Evolutionary conservation across 2,888 invertebrate genomes (phyloP).

Genomic region (Amiota minor): DNA sequence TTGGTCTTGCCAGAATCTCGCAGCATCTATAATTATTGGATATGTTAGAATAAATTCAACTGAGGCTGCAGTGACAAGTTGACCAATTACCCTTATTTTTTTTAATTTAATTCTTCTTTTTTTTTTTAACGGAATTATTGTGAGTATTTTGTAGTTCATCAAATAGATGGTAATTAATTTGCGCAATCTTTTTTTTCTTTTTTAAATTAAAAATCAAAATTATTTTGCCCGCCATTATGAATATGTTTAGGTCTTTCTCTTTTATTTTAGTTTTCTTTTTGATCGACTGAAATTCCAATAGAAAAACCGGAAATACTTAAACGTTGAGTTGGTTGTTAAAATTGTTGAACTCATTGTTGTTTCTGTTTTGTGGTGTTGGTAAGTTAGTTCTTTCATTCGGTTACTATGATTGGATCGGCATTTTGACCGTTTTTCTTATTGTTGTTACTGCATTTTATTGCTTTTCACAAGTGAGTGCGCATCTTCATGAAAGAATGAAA

Average conservation of each 20-base stretch:
- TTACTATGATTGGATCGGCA: slow-evolving; percentile 42
- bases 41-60: too few species aligned
- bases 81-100: too few species aligned
- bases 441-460: slow-evolving; percentile 11
- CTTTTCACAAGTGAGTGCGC: slow-evolving; percentile 11
- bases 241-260: slow-evolving; percentile 9
- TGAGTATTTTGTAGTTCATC: too few species aligned
- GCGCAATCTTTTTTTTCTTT: too few species aligned
- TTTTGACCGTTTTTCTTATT: not conserved
- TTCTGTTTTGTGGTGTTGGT: slow-evolving; percentile 24
- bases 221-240: not conserved
- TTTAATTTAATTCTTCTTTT: too few species aligned
- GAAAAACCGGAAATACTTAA: slow-evolving; percentile 65
- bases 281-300: slow-evolving; percentile 53
- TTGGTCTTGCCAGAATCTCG: too few species aligned
- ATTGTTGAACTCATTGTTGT: slow-evolving; percentile 23
- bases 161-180: too few species aligned
- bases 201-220: too few species aligned
- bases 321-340: slow-evolving; percentile 39
- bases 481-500: slow-evolving; percentile 2
- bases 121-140: too few species aligned
- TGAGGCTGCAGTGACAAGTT: too few species aligned
- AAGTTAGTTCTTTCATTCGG: not conserved
- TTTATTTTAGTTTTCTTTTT: slow-evolving; percentile 3
- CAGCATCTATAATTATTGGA: too few species aligned